A percentile compares a stretch with the other conserved stretches of the same genome.
Conservation (phyloP, 35 echinoderm and acorn worm genomes). For the Stichopus chloronotus region DNA sequence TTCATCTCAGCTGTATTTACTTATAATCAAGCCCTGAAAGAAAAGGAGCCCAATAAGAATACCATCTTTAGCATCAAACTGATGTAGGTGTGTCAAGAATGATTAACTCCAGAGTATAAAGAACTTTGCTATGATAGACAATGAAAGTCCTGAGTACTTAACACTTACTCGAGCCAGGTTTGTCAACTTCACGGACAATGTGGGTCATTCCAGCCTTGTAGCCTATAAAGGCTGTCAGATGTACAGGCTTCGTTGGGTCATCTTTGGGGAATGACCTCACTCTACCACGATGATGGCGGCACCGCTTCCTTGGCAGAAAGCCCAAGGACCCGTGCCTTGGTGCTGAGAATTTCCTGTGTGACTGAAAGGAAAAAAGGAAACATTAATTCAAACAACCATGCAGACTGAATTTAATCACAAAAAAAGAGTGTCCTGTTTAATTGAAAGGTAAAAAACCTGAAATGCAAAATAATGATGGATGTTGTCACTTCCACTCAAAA, state of each 20-base stretch:
- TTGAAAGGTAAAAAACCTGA: too few relatives aligned
- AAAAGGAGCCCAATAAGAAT: too few relatives aligned
- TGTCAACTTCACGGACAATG: slow-evolving; percentile 92
- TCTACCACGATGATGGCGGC: slow-evolving; percentile 90
- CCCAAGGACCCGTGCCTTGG: slow-evolving; percentile 98
- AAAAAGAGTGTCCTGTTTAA: background rate
- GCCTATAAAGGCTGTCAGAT: slow-evolving; percentile 93
- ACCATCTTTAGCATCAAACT: too few relatives aligned
- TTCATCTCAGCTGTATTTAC: too few relatives aligned
- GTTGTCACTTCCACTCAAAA: too few relatives aligned
- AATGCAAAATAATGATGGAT: too few relatives aligned
- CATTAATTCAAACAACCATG: background rate
- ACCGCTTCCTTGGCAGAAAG: slow-evolving; percentile 94
- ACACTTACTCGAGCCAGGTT: slow-evolving; percentile 97
- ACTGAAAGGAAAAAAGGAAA: slow-evolving; percentile 57
- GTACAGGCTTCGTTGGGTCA: slow-evolving; percentile 92
- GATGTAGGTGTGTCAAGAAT: too few relatives aligned
- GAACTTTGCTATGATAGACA: too few relatives aligned
- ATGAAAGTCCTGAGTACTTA: too few relatives aligned
- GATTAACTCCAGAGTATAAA: too few relatives aligned
- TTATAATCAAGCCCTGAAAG: too few relatives aligned
- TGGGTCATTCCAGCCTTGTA: slow-evolving; percentile 99
- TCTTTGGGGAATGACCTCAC: slow-evolving; percentile 97
- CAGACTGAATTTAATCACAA: slow-evolving; percentile 50
- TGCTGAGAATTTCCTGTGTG: slow-evolving; percentile 95